Evolutionary conservation across 2,888 invertebrate genomes (phyloP).

Genomic region (Orthosia incerta): DNA sequence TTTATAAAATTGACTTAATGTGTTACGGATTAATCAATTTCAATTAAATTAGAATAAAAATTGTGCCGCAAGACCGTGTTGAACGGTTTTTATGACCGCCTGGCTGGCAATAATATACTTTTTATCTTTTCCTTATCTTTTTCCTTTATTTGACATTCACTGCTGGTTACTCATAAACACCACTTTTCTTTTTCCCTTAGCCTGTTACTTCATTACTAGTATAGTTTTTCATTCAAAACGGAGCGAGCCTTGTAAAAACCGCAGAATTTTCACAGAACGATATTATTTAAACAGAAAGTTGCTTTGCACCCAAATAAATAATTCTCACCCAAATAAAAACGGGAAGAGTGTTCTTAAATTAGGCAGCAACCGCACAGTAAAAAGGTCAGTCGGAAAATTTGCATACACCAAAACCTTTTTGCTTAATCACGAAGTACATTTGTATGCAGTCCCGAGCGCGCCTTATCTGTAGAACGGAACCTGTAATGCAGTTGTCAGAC

Average conservation of each 20-base stretch:
- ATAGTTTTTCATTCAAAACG: slow-evolving; percentile 10
- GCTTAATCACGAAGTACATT: slow-evolving; percentile 56
- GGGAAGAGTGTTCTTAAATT: slow-evolving; percentile 45
- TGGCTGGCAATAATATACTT: slow-evolving; percentile 49
- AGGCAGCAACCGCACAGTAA: slow-evolving; percentile 34
- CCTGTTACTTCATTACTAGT: slow-evolving; percentile 13
- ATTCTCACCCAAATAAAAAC: slow-evolving; percentile 14
- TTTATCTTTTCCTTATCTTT: slow-evolving; percentile 41
- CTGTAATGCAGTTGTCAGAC: slow-evolving; percentile 64
- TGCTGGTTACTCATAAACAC: slow-evolving; percentile 43
- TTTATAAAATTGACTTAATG: slow-evolving; percentile 31
- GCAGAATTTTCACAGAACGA: neutral
- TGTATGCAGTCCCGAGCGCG: slow-evolving; percentile 52
- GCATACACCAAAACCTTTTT: slow-evolving; percentile 56
- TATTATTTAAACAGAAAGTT: slow-evolving; percentile 1
- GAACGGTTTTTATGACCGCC: slow-evolving; percentile 40
- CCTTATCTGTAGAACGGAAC: slow-evolving; percentile 54
- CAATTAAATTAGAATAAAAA: slow-evolving; percentile 57
- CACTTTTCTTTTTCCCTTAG: slow-evolving; percentile 20
- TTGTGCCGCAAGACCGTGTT: slow-evolving; percentile 26
- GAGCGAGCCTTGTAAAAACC: neutral
- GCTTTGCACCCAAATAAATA: slow-evolving; percentile 11
- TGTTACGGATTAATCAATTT: slow-evolving; percentile 43
- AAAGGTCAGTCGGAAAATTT: slow-evolving; percentile 50
- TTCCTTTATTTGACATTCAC: slow-evolving; percentile 46